Evolutionary conservation across 2,113 vertebrate species (phyloP).

Genomic region (Xenotilapia longispinis): DNA sequence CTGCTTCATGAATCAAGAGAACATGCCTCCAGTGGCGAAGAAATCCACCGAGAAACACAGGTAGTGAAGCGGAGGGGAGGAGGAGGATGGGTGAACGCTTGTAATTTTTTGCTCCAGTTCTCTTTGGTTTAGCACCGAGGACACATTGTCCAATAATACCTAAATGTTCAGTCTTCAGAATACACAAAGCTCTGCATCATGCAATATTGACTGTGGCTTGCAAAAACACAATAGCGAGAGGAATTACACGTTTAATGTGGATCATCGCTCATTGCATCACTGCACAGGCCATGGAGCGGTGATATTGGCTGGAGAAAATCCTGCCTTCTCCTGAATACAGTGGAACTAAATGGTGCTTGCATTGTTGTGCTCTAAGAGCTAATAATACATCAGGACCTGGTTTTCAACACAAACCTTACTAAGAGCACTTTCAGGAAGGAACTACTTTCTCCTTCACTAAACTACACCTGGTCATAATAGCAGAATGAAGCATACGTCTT

Average conservation of each 20-base stretch:
- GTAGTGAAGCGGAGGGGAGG: neutral
- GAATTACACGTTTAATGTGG: neutral
- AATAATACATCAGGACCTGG: neutral
- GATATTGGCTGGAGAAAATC: neutral
- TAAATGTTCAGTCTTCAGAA: neutral
- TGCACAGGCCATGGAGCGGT: neutral
- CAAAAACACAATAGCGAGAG: neutral
- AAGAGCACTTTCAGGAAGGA: neutral
- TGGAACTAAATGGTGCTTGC: neutral
- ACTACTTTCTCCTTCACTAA: neutral
- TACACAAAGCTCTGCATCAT: neutral
- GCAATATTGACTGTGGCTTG: conserved; percentile 8
- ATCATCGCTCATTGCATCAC: neutral
- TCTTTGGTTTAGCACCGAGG: conserved; percentile 7
- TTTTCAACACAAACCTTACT: neutral
- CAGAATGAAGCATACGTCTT: neutral
- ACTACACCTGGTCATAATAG: neutral
- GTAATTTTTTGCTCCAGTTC: conserved; percentile 48
- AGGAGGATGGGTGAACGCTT: neutral
- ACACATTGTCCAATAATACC: conserved; percentile 34
- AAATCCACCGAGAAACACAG: conserved; percentile 22
- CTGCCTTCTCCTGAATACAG: neutral
- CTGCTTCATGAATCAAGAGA: conserved; percentile 17
- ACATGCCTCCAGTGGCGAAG: conserved; percentile 23
- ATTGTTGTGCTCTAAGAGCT: neutral